Conservation (phyloP, 2,888 invertebrate species). For the Thecocarcelia acutangulata region DNA sequence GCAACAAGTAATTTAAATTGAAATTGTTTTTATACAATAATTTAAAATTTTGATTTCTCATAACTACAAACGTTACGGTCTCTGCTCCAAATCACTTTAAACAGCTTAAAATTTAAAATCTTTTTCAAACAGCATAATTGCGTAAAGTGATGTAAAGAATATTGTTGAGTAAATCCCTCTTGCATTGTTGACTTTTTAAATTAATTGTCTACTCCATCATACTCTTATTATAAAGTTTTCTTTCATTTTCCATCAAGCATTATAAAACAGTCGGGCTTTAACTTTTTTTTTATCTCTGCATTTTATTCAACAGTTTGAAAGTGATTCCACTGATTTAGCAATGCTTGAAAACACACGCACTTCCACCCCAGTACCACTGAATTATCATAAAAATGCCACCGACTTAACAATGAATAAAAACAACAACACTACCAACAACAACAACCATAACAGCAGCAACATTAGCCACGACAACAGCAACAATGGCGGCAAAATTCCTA, state of each 20-base stretch:
- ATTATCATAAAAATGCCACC: constrained; percentile 75
- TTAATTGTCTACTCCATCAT: background rate
- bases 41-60: no score
- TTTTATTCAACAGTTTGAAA: constrained; percentile 74
- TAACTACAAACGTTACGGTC: no score
- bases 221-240: background rate
- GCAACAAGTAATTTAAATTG: no score
- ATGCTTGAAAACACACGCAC: constrained; percentile 71
- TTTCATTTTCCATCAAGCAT: constrained; percentile 1
- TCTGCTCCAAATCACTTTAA: no score
- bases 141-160: no score
- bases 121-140: no score
- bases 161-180: background rate
- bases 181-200: background rate
- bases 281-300: constrained; percentile 19
- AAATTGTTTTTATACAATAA: no score
- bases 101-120: no score
- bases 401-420: constrained; percentile 61
- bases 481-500: constrained; percentile 65
- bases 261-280: background rate
- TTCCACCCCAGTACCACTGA: constrained; percentile 75
- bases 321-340: constrained; percentile 74
- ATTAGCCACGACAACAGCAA: constrained; percentile 69
- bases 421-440: constrained; percentile 32
- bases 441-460: constrained; percentile 58